Evolutionary conservation across 1,140 invertebrate species (phyloP).

Genomic region (Atta cephalotes): DNA sequence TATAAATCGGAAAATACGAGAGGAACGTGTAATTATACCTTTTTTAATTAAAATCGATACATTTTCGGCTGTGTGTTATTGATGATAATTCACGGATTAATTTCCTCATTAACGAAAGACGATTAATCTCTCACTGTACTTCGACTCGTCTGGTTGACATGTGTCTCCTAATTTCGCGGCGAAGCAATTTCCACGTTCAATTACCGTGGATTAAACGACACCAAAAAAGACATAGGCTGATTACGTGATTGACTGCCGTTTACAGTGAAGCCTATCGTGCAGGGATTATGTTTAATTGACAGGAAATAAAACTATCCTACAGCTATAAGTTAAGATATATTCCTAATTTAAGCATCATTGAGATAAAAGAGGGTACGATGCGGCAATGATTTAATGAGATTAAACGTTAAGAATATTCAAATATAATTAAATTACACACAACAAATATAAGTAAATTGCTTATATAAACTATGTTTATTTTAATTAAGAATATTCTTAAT

Average conservation of each 20-base stretch:
- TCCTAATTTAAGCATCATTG: not conserved
- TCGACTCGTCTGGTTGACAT: slow-evolving; percentile 1
- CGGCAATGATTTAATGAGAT: not conserved
- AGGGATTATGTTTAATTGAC: slow-evolving; percentile 44
- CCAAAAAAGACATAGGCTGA: slow-evolving; percentile 45
- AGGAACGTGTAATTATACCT: not conserved
- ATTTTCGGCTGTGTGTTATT: not conserved
- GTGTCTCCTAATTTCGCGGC: slow-evolving; percentile 51
- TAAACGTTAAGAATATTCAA: not conserved
- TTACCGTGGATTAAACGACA: slow-evolving; percentile 47
- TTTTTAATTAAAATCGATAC: not conserved
- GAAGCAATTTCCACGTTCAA: slow-evolving; percentile 55
- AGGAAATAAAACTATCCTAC: not conserved
- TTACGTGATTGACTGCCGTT: slow-evolving; percentile 48
- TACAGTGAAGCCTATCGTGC: not conserved
- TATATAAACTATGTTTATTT: no score
- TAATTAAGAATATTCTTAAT: not conserved
- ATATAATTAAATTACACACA: no score
- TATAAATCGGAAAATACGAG: not conserved
- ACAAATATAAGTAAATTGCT: no score
- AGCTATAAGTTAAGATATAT: not conserved
- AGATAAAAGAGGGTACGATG: not conserved
- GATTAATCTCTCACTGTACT: slow-evolving; percentile 24
- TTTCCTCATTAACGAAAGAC: slow-evolving; percentile 21
- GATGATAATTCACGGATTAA: slow-evolving; percentile 1